Evolutionary conservation across 2,797 vertebrate species (phyloP).

Genomic region (Hirundo rustica): DNA sequence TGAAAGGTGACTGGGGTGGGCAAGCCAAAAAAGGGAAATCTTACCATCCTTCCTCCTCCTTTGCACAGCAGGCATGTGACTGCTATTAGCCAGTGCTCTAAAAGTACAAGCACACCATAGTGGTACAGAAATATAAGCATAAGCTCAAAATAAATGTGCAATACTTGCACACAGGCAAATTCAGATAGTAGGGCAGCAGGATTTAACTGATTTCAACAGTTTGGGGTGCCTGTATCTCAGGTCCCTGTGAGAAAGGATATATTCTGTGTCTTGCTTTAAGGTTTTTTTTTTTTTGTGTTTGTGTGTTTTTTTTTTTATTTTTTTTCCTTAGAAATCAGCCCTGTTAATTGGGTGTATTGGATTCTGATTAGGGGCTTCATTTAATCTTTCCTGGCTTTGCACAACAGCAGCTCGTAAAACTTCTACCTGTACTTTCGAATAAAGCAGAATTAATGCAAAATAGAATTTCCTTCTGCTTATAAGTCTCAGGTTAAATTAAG

Average conservation of each 20-base stretch:
- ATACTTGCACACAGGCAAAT: background rate
- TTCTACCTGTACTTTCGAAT: background rate
- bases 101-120: fast-evolving
- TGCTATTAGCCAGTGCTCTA: background rate
- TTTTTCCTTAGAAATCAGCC: background rate
- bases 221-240: background rate
- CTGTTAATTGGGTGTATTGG: background rate
- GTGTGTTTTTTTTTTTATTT: background rate
- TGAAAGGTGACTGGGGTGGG: background rate
- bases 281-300: background rate
- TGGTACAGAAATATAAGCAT: background rate
- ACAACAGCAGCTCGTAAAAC: background rate
- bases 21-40: background rate
- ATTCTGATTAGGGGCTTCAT: background rate
- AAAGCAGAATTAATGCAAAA: constrained; percentile 5
- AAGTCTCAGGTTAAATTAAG: constrained; percentile 19
- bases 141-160: background rate
- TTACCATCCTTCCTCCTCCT: background rate
- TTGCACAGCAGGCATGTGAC: background rate
- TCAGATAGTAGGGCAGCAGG: background rate
- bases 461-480: background rate
- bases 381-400: background rate
- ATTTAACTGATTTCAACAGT: background rate
- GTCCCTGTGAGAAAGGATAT: background rate
- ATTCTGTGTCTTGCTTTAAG: background rate